Conservation (phyloP, 2,888 invertebrate genomes). For the Melinopterus prodromus region DNA sequence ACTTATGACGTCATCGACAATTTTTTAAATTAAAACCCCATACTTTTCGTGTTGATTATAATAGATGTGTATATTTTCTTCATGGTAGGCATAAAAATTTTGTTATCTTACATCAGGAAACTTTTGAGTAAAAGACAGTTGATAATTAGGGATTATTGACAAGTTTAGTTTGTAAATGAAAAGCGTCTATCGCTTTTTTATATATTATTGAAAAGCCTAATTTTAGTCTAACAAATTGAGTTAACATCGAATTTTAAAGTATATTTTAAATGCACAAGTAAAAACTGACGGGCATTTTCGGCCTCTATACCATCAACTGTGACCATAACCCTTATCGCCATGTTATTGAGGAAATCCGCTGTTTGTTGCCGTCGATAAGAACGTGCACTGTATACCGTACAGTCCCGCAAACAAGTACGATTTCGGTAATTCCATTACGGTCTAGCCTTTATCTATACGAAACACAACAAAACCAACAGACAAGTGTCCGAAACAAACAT, state of each 20-base stretch:
- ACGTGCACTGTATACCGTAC: background rate
- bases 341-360: constrained; percentile 16
- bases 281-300: background rate
- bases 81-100: too few species aligned
- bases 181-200: too few species aligned
- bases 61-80: too few species aligned
- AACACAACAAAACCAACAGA: background rate
- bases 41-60: too few species aligned
- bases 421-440: background rate
- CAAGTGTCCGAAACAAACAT: background rate
- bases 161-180: too few species aligned
- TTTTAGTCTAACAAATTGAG: too few species aligned
- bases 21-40: too few species aligned
- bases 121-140: too few species aligned
- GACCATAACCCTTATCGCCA: constrained; percentile 17
- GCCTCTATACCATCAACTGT: background rate
- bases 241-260: background rate
- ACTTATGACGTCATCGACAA: too few species aligned
- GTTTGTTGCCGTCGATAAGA: constrained; percentile 17
- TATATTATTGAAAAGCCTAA: too few species aligned
- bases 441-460: background rate
- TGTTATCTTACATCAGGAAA: too few species aligned
- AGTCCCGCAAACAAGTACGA: background rate
- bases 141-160: too few species aligned
- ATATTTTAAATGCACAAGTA: background rate